Percentiles rank a stretch among this genome's conserved stretches.
Evolutionary conservation across 2,797 vertebrate species (phyloP).

Genomic region (Poecilia wingei): DNA sequence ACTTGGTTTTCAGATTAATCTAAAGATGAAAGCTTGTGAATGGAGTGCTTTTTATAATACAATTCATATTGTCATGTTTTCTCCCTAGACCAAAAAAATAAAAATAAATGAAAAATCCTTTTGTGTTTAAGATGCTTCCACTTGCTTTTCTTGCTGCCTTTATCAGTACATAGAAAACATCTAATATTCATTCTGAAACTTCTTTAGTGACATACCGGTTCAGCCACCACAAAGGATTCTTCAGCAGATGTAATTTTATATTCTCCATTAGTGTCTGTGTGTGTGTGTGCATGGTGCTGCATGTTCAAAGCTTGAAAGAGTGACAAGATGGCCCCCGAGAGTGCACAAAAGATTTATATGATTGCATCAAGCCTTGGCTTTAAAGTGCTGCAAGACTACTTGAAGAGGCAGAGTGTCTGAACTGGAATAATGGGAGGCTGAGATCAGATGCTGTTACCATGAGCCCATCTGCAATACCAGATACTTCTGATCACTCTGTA

Average conservation of each 20-base stretch:
- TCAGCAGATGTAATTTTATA: conserved; percentile 59
- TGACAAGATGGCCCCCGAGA: conserved; percentile 52
- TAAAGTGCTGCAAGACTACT: conserved; percentile 73
- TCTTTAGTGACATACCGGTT: conserved; percentile 16
- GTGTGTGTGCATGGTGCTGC: conserved; percentile 17
- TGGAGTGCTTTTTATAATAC: conserved; percentile 12
- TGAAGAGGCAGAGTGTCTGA: conserved; percentile 62
- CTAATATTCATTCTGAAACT: conserved; percentile 21
- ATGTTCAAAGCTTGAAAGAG: conserved; percentile 69
- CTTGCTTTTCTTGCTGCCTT: conserved; percentile 14
- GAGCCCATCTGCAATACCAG: conserved; percentile 68
- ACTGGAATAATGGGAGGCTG: conserved; percentile 66
- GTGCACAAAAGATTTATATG: conserved; percentile 60
- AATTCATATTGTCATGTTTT: not conserved
- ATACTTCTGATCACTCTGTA: conserved; percentile 58
- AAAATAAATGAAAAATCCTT: not conserved
- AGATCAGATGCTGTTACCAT: conserved; percentile 69
- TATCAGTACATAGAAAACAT: conserved; percentile 13
- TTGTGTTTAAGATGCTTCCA: not conserved
- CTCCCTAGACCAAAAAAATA: not conserved
- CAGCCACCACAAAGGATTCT: conserved; percentile 25
- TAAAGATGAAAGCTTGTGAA: conserved; percentile 26
- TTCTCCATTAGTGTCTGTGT: conserved; percentile 33
- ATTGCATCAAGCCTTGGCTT: conserved; percentile 69
- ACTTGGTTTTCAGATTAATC: not conserved